Conservation (phyloP, 1,140 invertebrate genomes). For the Doryteuthis pealeii region DNA sequence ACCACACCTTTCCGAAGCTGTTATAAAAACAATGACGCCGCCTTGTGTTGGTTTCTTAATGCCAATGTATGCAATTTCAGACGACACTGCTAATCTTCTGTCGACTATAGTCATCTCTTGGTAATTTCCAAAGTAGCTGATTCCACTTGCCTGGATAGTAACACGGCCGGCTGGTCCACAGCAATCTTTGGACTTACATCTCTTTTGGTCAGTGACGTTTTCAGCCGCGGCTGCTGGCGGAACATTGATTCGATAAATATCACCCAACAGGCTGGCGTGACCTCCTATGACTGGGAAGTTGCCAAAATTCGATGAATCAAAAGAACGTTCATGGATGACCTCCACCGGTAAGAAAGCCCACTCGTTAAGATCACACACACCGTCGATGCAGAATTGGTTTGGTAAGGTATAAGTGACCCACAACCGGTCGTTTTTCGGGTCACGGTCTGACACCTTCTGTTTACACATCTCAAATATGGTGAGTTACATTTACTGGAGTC, state of each 20-base stretch:
- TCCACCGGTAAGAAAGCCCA: slow-evolving; percentile 7
- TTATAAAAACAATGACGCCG: slow-evolving; percentile 15
- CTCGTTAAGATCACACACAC: neutral
- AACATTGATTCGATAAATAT: neutral
- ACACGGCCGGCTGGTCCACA: neutral
- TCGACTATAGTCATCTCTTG: slow-evolving; percentile 3
- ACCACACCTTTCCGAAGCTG: slow-evolving; percentile 27
- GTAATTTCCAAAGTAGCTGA: slow-evolving; percentile 11
- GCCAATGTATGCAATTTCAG: neutral
- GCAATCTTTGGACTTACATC: neutral
- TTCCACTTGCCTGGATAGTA: neutral
- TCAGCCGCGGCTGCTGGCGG: neutral
- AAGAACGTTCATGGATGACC: neutral
- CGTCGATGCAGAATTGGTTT: slow-evolving; percentile 4
- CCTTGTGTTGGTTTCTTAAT: neutral
- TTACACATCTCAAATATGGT: neutral
- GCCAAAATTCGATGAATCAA: neutral
- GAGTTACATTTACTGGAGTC: neutral
- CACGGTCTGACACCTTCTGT: neutral
- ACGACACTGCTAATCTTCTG: neutral
- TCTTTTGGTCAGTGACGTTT: neutral
- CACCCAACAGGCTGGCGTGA: neutral
- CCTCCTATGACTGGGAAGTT: neutral
- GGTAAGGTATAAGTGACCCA: neutral
- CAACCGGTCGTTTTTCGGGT: neutral